Percentiles rank a stretch among this genome's conserved stretches.
Evolutionary conservation across 2,113 vertebrate genomes (phyloP).

Genomic region (Syngnathus scovelli): DNA sequence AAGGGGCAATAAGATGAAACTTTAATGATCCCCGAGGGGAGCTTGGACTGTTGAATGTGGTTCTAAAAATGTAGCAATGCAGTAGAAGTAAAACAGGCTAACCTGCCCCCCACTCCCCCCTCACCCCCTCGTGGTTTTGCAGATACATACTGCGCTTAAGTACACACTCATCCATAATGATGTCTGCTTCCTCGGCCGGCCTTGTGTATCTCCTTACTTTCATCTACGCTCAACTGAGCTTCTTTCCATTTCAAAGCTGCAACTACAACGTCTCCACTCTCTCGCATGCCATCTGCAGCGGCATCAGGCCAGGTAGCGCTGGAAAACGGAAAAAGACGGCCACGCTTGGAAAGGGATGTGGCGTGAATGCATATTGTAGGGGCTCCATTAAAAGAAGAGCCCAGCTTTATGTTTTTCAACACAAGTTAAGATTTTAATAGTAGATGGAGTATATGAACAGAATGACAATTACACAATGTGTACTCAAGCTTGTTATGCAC

Average conservation of each 20-base stretch:
- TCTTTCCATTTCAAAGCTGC: constrained; percentile 67
- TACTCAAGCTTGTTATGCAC: no score
- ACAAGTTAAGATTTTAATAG: no score
- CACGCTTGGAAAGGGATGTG: background rate
- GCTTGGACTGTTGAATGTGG: constrained; percentile 15
- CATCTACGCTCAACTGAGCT: constrained; percentile 58
- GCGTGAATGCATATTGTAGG: constrained; percentile 20
- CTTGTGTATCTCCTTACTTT: constrained; percentile 43
- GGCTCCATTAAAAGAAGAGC: background rate
- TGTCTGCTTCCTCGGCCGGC: constrained; percentile 6
- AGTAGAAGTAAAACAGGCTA: constrained; percentile 10
- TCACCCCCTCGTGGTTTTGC: constrained; percentile 5
- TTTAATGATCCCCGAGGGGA: constrained; percentile 39
- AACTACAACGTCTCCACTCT: constrained; percentile 32
- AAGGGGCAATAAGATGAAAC: constrained; percentile 25
- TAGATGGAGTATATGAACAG: no score
- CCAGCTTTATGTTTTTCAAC: no score
- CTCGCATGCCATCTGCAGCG: constrained; percentile 26
- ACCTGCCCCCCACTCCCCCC: no score
- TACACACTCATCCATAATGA: constrained; percentile 27
- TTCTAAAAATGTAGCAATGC: constrained; percentile 30
- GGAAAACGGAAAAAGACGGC: constrained; percentile 17
- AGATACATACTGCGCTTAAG: constrained; percentile 21
- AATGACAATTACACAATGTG: no score
- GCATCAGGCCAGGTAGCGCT: constrained; percentile 2